Conservation (phyloP, 1,140 invertebrate genomes). For the Varroa destructor region DNA sequence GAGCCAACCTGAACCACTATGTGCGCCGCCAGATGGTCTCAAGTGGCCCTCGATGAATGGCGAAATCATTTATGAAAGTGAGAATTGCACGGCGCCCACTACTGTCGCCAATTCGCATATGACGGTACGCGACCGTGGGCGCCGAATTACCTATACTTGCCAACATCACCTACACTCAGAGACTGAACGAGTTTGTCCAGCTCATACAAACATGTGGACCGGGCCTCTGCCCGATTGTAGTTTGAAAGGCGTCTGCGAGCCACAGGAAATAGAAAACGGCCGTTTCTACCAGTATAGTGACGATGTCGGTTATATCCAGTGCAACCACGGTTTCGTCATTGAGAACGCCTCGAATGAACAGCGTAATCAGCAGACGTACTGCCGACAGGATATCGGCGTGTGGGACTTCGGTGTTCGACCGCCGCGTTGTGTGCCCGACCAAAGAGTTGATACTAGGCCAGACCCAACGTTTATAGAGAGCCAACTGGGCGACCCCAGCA, state of each 20-base stretch:
- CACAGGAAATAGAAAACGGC: conserved; percentile 9
- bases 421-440: not conserved
- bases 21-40: not conserved
- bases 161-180: not conserved
- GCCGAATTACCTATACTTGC: not conserved
- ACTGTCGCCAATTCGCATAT: not conserved
- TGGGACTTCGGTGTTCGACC: conserved; percentile 1
- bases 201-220: not conserved
- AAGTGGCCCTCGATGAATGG: not conserved
- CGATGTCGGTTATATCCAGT: not conserved
- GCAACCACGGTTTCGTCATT: not conserved
- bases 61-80: not conserved
- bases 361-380: not conserved
- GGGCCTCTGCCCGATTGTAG: not conserved
- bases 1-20: not conserved
- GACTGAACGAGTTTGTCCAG: too few relatives aligned
- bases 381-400: not conserved
- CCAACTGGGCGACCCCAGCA: not conserved
- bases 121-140: not conserved
- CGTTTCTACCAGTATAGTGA: conserved; percentile 6
- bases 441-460: not conserved
- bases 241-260: conserved; percentile 2
- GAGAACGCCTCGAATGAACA: not conserved
- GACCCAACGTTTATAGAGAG: not conserved
- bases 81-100: not conserved